Evolutionary conservation across 2,797 vertebrate species (phyloP).

Genomic region (Sebastes steindachneri): DNA sequence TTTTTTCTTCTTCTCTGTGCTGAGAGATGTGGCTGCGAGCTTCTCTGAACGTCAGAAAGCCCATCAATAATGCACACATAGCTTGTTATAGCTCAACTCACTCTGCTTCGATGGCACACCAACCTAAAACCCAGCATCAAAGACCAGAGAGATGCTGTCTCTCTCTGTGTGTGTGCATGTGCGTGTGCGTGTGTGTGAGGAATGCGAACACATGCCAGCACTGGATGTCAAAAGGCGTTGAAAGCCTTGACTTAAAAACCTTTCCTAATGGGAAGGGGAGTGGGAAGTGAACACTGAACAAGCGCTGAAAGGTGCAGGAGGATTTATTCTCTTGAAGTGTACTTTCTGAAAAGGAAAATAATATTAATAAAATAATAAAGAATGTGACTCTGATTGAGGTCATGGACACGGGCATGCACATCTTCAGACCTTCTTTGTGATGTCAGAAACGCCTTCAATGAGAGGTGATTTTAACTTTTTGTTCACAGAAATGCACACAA

Average conservation of each 20-base stretch:
- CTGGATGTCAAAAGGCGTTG: conserved; percentile 41
- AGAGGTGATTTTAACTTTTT: neutral
- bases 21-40: conserved; percentile 60
- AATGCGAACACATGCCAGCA: conserved; percentile 21
- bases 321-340: conserved; percentile 21
- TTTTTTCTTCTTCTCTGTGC: conserved; percentile 16
- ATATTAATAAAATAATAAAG: neutral
- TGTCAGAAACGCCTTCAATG: neutral
- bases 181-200: neutral
- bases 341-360: conserved; percentile 21
- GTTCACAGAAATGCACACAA: neutral
- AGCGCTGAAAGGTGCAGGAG: neutral
- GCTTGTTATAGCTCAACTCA: conserved; percentile 76
- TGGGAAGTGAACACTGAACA: conserved; percentile 17
- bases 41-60: conserved; percentile 63
- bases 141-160: conserved; percentile 37
- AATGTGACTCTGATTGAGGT: conserved; percentile 10
- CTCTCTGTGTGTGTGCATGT: neutral
- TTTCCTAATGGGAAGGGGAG: conserved; percentile 36
- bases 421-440: neutral
- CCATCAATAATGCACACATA: conserved; percentile 80
- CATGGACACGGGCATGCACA: conserved; percentile 11
- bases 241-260: conserved; percentile 57
- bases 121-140: conserved; percentile 66
- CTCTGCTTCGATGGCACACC: conserved; percentile 64